Evolutionary conservation across 2,113 vertebrate species (phyloP).

Genomic region (Coturnix japonica): DNA sequence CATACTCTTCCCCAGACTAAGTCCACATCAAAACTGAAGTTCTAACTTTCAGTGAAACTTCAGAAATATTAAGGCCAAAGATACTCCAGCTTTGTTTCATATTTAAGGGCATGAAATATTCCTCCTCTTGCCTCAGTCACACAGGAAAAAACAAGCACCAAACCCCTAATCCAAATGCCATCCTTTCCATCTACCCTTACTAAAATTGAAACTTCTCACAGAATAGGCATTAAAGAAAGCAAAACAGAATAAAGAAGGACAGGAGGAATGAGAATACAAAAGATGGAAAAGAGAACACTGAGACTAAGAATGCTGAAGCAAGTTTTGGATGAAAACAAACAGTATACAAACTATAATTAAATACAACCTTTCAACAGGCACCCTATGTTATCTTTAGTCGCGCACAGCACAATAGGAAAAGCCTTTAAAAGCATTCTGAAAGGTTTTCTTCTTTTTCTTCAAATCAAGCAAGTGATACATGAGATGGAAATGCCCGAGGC

Average conservation of each 20-base stretch:
- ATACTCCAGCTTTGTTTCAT: neutral
- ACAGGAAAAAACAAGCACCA: neutral
- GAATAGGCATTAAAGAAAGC: neutral
- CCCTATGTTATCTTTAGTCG: neutral
- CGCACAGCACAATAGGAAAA: neutral
- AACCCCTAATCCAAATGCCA: neutral
- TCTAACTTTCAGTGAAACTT: neutral
- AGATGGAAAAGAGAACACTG: neutral
- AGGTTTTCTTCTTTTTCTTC: neutral
- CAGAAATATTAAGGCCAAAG: neutral
- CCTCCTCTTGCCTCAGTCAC: neutral
- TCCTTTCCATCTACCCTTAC: neutral
- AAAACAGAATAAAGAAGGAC: neutral
- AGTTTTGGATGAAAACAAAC: neutral
- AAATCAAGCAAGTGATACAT: neutral
- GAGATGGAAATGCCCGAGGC: neutral
- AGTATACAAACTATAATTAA: neutral
- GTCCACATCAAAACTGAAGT: neutral
- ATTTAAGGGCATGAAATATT: conserved; percentile 23
- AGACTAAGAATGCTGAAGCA: neutral
- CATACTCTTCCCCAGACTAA: neutral
- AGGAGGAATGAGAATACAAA: neutral
- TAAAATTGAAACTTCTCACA: neutral
- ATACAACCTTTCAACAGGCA: neutral
- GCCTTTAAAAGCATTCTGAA: neutral